Evolutionary conservation across 2,113 vertebrate species (phyloP), one percentile per base, ranked within the genome.

Genomic region (Zosterops pallidus): DNA sequence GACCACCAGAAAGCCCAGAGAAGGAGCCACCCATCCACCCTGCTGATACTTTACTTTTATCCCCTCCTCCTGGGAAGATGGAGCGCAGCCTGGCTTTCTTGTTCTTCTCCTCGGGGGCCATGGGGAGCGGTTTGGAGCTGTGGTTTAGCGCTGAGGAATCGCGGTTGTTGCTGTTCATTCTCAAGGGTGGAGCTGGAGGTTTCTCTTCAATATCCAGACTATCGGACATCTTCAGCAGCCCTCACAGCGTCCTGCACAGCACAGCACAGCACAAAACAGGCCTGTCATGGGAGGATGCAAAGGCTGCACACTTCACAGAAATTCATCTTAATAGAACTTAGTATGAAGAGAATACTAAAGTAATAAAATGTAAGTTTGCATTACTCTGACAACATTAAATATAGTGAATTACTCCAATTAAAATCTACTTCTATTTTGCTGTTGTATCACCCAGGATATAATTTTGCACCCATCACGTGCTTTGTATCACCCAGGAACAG

Each of bases 41-140:
- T 2, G 89, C 94, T 95, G 97, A 98, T 98, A 98, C 98, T 98
- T 99, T 98, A 99, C 99, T 99, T 98, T 99, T 99, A 98, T 99
- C 99, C 96, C 98, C 98, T 98, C 99, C 99, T 96, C 99, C 99
- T 23, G 99, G 99, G 95, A 99, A 99, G 98, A 99, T 99, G 97
- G 99, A 99, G 95, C 99, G 99, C 71, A 99, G 99, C 94, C 99
- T 98, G 95, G 99, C 99, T 95, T 99, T 99, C 98, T 99, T 99
- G 98, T 99, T 99, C 97, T 99, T 99, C 98, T 99, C 99, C 97
- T 99, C 99, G 0, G 99, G 99, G 97, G 99, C 99, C 99, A 99
- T 99, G 95, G 99, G 99, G 88, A 99, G 99, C 7, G 99, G 99
- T 98, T 99, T 99, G 12, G 99, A 99, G 94, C 98, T 98, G 98